These are phyloP conservation scores for Pseudocheirus occidentalis DNA, from an alignment of 2,797 vertebrate species.

Conservation along the genomic window DNA sequence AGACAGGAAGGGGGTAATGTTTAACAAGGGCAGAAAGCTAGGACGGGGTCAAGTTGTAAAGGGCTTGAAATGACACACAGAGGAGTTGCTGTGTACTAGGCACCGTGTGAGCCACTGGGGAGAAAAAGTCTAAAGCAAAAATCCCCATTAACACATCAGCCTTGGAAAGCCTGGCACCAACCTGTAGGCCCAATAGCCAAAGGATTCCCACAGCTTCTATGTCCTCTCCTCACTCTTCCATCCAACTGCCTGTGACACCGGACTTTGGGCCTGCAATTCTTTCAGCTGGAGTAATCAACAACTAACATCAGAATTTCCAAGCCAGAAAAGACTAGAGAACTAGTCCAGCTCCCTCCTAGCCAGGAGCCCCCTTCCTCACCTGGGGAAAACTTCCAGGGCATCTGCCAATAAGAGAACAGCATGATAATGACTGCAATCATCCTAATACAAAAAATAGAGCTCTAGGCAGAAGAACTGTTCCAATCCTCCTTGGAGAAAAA, in stretches of 20 bases:
- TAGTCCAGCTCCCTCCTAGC: accelerated
- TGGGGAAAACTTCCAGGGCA: neutral
- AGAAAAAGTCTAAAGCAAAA: neutral
- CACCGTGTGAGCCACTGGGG: neutral
- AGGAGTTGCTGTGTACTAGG: neutral
- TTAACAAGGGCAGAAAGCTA: neutral
- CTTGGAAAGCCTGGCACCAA: neutral
- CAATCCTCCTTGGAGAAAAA: neutral
- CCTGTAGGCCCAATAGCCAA: neutral
- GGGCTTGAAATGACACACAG: neutral
- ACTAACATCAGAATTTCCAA: neutral
- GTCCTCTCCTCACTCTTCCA: neutral
- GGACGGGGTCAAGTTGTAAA: neutral
- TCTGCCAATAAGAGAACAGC: neutral
- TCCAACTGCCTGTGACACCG: neutral
- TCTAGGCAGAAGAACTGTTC: neutral
- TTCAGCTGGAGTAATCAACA: neutral
- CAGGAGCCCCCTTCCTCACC: neutral
- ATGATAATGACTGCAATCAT: no score
- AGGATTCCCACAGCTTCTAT: neutral
- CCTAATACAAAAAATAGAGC: neutral
- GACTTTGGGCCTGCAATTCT: neutral
- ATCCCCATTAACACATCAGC: neutral
- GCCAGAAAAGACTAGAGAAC: neutral
- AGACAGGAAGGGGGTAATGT: neutral